A percentile compares a stretch with the other conserved stretches of the same genome.
phyloP scores from a whole-genome alignment of 2,888 invertebrate genomes.

The Ichneumon xanthorius region DNA sequence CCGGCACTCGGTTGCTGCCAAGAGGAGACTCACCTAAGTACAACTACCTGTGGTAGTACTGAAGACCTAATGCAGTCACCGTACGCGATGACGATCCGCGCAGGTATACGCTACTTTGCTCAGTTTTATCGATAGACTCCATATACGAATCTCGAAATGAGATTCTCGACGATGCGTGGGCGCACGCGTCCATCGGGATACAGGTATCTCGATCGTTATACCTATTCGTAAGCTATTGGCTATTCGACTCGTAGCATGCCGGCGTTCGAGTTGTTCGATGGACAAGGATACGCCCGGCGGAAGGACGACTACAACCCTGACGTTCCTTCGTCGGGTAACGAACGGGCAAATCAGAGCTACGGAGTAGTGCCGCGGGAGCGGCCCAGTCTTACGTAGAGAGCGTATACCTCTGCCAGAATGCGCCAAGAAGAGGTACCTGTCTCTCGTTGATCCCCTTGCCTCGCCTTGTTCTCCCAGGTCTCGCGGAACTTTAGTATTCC shows the following conservation, averaged over 20 bases:
- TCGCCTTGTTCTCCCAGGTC: conserved; percentile 60
- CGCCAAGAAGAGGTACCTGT: conserved; percentile 70
- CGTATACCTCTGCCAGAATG: conserved; percentile 59
- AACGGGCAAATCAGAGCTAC: conserved; percentile 66
- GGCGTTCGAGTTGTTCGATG: conserved; percentile 14
- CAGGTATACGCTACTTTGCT: conserved; percentile 53
- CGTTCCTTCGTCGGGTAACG: conserved; percentile 62
- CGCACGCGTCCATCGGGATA: conserved; percentile 35
- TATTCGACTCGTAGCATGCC: conserved; percentile 56
- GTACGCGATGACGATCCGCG: conserved; percentile 46
- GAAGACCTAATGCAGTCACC: conserved; percentile 24
- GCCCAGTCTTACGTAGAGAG: conserved; percentile 50
- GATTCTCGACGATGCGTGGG: conserved; percentile 58
- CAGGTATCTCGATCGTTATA: conserved; percentile 62
- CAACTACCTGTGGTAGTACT: conserved; percentile 14
- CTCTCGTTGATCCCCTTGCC: conserved; percentile 64
- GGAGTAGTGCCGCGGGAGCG: conserved; percentile 63
- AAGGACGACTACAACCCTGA: conserved; percentile 64
- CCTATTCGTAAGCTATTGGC: conserved; percentile 63
- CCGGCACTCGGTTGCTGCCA: conserved; percentile 38
- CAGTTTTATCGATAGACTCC: conserved; percentile 60
- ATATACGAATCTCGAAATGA: conserved; percentile 57
- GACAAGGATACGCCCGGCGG: conserved; percentile 52
- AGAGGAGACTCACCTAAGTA: conserved; percentile 18
- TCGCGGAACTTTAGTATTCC: conserved; percentile 79